phyloP scores from a whole-genome alignment of 2,888 invertebrate genomes.

The Kryphioiulus occultus region DNA sequence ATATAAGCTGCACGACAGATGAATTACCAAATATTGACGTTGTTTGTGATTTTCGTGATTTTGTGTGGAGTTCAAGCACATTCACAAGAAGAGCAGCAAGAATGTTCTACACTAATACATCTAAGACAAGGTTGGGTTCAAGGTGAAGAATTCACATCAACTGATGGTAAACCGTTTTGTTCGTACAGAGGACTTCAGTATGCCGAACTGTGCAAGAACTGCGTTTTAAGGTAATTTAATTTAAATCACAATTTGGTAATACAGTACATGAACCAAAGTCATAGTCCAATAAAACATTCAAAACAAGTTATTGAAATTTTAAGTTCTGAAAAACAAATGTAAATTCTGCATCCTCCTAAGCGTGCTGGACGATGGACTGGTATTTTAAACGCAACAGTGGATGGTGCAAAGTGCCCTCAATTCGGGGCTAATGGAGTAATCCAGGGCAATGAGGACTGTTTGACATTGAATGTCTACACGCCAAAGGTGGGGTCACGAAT shows the following conservation, averaged over 20 bases:
- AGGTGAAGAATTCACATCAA: not conserved
- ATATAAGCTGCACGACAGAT: no score
- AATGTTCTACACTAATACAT: not conserved
- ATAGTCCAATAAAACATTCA: no score
- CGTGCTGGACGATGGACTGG: not conserved
- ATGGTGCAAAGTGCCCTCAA: not conserved
- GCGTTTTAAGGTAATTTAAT: not conserved
- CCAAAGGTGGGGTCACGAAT: not conserved
- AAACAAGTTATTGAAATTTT: no score
- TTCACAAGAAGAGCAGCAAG: no score
- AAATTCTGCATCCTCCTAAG: not conserved
- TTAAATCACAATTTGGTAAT: no score
- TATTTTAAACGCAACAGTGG: not conserved
- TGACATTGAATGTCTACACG: constrained; percentile 1
- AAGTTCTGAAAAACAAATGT: no score
- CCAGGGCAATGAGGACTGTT: no score
- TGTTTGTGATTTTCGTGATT: no score
- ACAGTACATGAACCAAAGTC: no score
- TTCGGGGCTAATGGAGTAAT: not conserved
- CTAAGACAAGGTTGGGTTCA: not conserved
- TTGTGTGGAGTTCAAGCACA: no score
- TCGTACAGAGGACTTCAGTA: not conserved
- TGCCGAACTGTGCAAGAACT: not conserved
- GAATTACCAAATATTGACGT: no score
- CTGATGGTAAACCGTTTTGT: not conserved